phyloP scores from a whole-genome alignment of 2,113 vertebrate species.

The Artemisiospiza belli region DNA sequence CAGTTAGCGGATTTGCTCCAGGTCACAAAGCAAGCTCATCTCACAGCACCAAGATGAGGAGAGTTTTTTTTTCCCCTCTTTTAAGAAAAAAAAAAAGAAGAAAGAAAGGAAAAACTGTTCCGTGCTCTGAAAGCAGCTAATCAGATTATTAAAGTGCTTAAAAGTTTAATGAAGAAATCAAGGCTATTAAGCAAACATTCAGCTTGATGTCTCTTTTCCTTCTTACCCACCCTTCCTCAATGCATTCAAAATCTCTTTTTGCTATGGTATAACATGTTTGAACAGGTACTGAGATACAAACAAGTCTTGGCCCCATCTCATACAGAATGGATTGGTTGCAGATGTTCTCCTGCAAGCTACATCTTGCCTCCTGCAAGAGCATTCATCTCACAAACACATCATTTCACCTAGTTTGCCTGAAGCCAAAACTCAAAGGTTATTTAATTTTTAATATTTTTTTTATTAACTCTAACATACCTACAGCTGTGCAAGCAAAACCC shows the following conservation, averaged over 20 bases:
- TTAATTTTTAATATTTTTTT: constrained; percentile 49
- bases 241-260: constrained; percentile 80
- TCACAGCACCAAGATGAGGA: background rate
- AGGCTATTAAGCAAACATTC: constrained; percentile 55
- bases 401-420: constrained; percentile 81
- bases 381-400: constrained; percentile 88
- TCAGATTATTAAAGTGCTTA: constrained; percentile 34
- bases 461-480: constrained; percentile 65
- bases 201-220: constrained; percentile 59
- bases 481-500: constrained; percentile 52
- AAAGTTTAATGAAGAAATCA: constrained; percentile 59
- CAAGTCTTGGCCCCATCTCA: constrained; percentile 93
- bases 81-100: background rate
- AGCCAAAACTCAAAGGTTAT: constrained; percentile 81
- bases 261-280: constrained; percentile 80
- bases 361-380: constrained; percentile 93
- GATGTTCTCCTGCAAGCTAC: constrained; percentile 93
- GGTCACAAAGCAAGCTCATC: background rate
- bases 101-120: background rate
- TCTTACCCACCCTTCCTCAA: constrained; percentile 73
- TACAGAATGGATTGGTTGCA: constrained; percentile 91
- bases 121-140: constrained; percentile 6
- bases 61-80: background rate
- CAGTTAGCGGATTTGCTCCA: background rate
- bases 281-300: constrained; percentile 91